phyloP scores from a whole-genome alignment of 2,113 vertebrate species.

The Chaenogobius annularis region DNA sequence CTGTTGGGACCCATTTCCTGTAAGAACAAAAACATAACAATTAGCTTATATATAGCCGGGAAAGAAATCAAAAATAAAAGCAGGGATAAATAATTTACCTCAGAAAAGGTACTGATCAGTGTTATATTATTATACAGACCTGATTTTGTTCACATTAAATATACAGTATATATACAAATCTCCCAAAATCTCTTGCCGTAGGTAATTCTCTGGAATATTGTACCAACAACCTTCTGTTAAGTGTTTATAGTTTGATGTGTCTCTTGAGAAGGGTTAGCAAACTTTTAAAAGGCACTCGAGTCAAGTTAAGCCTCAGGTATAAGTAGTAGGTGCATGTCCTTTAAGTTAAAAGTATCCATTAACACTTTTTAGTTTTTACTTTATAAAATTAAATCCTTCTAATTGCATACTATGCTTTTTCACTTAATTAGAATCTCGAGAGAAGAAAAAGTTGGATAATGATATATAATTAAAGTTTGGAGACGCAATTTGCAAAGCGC shows the following conservation, averaged over 20 bases:
- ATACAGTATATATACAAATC: too few relatives aligned
- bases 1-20: conserved; percentile 90
- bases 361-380: not conserved
- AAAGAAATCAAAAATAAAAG: not conserved
- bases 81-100: not conserved
- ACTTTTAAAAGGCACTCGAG: not conserved
- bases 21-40: conserved; percentile 4
- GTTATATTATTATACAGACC: too few relatives aligned
- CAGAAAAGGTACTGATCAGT: not conserved
- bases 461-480: conserved; percentile 37
- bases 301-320: not conserved
- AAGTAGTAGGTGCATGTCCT: not conserved
- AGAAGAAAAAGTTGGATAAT: conserved; percentile 26
- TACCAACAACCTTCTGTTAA: not conserved
- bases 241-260: not conserved
- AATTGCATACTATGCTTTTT: conserved; percentile 46
- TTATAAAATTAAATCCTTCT: conserved; percentile 19
- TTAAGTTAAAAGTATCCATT: conserved; percentile 13
- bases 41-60: not conserved
- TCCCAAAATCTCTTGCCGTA: not conserved
- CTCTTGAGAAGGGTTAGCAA: not conserved
- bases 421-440: conserved; percentile 30
- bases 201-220: not conserved
- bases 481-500: conserved; percentile 7
- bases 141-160: too few relatives aligned